Evolutionary conservation across 2,797 vertebrate species (phyloP).

Genomic region (Myripristis murdjan): DNA sequence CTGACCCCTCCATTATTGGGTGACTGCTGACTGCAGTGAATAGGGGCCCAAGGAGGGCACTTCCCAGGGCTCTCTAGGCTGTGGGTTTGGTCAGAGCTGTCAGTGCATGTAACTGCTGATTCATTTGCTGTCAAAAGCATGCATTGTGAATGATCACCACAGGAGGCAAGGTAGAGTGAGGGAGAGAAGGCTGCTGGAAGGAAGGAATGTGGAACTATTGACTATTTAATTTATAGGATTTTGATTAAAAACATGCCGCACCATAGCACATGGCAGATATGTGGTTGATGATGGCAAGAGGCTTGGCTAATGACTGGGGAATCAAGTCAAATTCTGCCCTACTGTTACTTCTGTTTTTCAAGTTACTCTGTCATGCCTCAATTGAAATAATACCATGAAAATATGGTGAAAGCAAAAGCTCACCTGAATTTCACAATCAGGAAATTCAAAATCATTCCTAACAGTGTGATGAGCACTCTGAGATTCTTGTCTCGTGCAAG

Average conservation of each 20-base stretch:
- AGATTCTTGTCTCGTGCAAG: conserved; percentile 56
- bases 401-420: conserved; percentile 45
- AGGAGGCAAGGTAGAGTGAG: conserved; percentile 73
- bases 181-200: conserved; percentile 56
- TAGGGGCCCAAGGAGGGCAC: conserved; percentile 76
- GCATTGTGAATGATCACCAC: conserved; percentile 80
- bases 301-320: not conserved
- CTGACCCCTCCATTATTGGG: conserved; percentile 85
- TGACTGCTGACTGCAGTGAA: conserved; percentile 82
- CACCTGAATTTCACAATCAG: conserved; percentile 74
- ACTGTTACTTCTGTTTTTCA: not conserved
- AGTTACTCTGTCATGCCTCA: not conserved
- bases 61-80: conserved; percentile 76
- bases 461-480: conserved; percentile 48
- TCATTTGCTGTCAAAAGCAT: conserved; percentile 86
- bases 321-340: not conserved
- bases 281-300: conserved; percentile 1
- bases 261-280: not conserved
- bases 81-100: conserved; percentile 82
- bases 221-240: conserved; percentile 63
- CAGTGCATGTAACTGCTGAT: conserved; percentile 87
- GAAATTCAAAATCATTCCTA: conserved; percentile 58
- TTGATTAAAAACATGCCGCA: conserved; percentile 29
- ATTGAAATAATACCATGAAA: not conserved
- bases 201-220: conserved; percentile 72